Conservation (phyloP, 2,888 invertebrate species). For the Amphipoea lucens region DNA sequence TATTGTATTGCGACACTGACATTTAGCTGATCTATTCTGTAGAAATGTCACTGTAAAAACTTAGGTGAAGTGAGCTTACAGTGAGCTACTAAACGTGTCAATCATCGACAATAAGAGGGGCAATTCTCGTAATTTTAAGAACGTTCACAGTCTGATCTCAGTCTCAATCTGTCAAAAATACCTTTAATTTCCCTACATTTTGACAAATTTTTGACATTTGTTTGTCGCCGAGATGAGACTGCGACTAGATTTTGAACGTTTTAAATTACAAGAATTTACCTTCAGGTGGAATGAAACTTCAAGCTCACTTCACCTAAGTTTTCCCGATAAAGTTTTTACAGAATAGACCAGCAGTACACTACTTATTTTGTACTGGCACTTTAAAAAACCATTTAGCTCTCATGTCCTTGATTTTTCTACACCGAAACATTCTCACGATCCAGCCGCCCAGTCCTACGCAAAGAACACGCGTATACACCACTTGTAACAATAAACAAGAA, state of each 20-base stretch:
- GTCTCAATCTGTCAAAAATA: too few species aligned
- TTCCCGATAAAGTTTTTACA: neutral
- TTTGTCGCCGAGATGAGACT: too few species aligned
- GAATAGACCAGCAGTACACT: neutral
- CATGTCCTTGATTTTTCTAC: conserved; percentile 33
- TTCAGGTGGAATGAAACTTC: neutral
- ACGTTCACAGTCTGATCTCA: too few species aligned
- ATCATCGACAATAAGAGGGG: too few species aligned
- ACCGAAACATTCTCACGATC: conserved; percentile 70
- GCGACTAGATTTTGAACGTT: too few species aligned
- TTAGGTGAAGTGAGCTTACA: neutral
- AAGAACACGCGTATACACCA: conserved; percentile 63
- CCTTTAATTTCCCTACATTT: too few species aligned
- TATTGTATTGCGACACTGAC: neutral
- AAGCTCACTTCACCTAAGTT: neutral
- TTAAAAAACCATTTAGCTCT: neutral
- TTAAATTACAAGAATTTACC: too few species aligned
- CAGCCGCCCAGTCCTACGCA: conserved; percentile 43
- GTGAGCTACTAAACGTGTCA: too few species aligned
- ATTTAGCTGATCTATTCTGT: neutral
- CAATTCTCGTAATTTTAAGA: too few species aligned
- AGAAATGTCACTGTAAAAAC: neutral
- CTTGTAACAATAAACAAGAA: conserved; percentile 80
- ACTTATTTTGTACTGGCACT: neutral
- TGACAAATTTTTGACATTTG: too few species aligned